These are phyloP conservation scores for Zosterops pallidus DNA, from an alignment of 2,113 vertebrate species.

Conservation along the genomic window DNA sequence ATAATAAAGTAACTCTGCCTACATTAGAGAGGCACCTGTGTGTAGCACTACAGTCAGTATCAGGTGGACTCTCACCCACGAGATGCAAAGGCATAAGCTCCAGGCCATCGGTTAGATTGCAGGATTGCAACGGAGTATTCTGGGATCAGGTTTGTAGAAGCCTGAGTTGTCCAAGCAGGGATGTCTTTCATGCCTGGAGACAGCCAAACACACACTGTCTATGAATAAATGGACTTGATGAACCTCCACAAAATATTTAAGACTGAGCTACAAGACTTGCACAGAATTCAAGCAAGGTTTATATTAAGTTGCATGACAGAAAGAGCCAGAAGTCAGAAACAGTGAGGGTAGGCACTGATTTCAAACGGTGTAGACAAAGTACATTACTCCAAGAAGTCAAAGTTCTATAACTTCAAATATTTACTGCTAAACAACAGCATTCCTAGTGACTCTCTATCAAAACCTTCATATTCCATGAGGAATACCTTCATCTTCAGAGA, in stretches of 20 bases:
- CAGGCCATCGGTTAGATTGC: slow-evolving; percentile 92
- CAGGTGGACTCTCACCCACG: slow-evolving; percentile 81
- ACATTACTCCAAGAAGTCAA: neutral
- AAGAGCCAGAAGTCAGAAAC: neutral
- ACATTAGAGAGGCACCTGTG: neutral
- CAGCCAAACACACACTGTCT: neutral
- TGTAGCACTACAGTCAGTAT: neutral
- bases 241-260: neutral
- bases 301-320: neutral
- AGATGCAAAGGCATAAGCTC: slow-evolving; percentile 83
- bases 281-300: neutral
- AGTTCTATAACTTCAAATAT: neutral
- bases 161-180: slow-evolving; percentile 81
- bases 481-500: slow-evolving; percentile 92
- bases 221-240: neutral
- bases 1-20: neutral
- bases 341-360: neutral
- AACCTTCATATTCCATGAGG: neutral
- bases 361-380: neutral
- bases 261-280: neutral
- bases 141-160: slow-evolving; percentile 81
- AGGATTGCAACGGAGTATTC: slow-evolving; percentile 85
- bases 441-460: neutral
- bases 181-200: slow-evolving; percentile 80
- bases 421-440: neutral